Base-by-base conservation (phyloP, 2,797 vertebrate species). In the Nothura maculosa region DNA sequence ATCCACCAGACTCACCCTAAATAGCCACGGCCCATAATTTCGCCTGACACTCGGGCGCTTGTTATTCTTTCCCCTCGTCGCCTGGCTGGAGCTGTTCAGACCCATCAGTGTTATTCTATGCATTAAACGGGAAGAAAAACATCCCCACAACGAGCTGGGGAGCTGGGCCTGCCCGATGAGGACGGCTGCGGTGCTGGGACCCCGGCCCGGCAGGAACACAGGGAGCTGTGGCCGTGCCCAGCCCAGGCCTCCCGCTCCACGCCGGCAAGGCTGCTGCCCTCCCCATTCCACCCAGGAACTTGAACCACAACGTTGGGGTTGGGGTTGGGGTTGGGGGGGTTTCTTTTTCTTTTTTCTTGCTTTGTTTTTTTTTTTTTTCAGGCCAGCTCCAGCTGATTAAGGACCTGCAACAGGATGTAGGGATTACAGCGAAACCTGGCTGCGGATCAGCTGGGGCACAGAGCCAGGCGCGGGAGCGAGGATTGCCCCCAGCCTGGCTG, bases 21-120 rank as follows among this genome's bases (percentile, higher is more conserved):
- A 99, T 97, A 98, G 98, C 97, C 95, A 95, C 95, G 98, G 98
- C 98, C 98, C 98, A 98, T 99, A 98, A 99, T 99, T 98, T 98
- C 54, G 97, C 97, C 98, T 98, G 98, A 99, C 98, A 98, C 98
- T 97, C 98, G 97, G 97, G 98, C 99, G 99, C 99, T 98, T 99
- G 98, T 98, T 98, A 98, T 98, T 99, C 98, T 99, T 98, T 98
- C 98, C 98, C 97, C 97, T 98, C 97, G 97, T 98, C 97, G 98
- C 98, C 98, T 97, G 98, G 98, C 98, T 98, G 98, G 98, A 99
- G 98, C 98, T 98, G 98, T 97, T 98, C 98, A 98, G 98, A 98
- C 98, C 98, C 97, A 98, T 98, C 98, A 98, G 98, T 60, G 98
- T 98, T 97, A 98, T 98, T 83, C 84, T 81, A 76, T 90, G 94